Conservation (phyloP, 2,888 invertebrate genomes). For the Dryomyza anilis region DNA sequence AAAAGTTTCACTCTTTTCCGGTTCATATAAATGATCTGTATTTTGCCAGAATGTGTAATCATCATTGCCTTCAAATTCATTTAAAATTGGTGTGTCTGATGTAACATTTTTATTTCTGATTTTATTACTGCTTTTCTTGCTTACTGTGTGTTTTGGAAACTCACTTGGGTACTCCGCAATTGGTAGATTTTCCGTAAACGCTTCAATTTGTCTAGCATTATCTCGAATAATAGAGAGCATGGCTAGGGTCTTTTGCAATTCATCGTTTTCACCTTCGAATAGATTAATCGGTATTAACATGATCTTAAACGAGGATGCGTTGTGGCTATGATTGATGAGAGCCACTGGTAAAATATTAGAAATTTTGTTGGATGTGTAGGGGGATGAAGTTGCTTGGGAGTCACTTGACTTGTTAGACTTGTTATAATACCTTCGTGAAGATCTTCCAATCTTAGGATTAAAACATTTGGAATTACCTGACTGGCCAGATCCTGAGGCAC, state of each 20-base stretch:
- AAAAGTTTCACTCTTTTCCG: background rate
- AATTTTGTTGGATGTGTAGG: background rate
- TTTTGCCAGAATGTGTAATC: slow-evolving; percentile 12
- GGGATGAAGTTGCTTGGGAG: slow-evolving; percentile 12
- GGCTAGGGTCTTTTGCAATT: slow-evolving; percentile 41
- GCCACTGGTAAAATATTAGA: slow-evolving; percentile 33
- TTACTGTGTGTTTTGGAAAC: background rate
- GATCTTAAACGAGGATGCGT: slow-evolving; percentile 38
- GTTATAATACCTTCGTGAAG: slow-evolving; percentile 16
- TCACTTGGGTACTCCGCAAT: background rate
- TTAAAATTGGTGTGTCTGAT: slow-evolving; percentile 9
- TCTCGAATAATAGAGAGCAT: slow-evolving; percentile 43
- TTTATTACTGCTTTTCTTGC: background rate
- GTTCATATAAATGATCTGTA: background rate
- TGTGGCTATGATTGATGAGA: slow-evolving; percentile 29
- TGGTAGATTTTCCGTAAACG: slow-evolving; percentile 41
- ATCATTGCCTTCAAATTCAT: slow-evolving; percentile 20
- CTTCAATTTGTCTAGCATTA: slow-evolving; percentile 45
- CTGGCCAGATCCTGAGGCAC: slow-evolving; percentile 31
- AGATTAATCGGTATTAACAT: slow-evolving; percentile 49
- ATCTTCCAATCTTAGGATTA: slow-evolving; percentile 24
- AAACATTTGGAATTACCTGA: slow-evolving; percentile 33
- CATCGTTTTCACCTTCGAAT: slow-evolving; percentile 38
- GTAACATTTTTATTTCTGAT: background rate
- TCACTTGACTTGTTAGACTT: slow-evolving; percentile 20